These are phyloP conservation scores for Cantharis flavilabris DNA, from an alignment of 2,888 invertebrate species.

Conservation along the genomic window DNA sequence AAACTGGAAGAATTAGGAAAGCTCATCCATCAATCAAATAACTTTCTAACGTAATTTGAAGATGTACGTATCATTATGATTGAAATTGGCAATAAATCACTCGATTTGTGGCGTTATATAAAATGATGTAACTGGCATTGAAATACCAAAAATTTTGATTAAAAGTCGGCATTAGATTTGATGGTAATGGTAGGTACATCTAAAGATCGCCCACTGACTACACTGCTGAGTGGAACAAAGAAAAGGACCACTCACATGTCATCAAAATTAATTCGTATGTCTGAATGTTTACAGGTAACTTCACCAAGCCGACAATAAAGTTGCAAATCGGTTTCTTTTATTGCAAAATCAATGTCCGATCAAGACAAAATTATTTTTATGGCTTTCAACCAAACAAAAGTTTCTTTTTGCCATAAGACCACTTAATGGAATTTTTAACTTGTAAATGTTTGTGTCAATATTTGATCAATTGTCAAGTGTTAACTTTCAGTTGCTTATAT, in stretches of 20 bases:
- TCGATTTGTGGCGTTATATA: background rate
- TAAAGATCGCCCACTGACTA: slow-evolving; percentile 8
- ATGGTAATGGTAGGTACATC: slow-evolving; percentile 10
- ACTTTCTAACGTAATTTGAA: background rate
- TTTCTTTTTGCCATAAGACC: background rate
- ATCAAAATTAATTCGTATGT: slow-evolving; percentile 12
- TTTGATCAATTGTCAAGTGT: background rate
- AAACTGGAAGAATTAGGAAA: background rate
- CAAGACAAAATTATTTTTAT: background rate
- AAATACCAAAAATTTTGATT: background rate
- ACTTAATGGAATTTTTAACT: background rate
- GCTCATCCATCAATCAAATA: background rate
- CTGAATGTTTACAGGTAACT: slow-evolving; percentile 8
- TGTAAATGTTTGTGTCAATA: background rate
- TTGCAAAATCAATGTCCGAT: background rate
- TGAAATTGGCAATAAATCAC: background rate
- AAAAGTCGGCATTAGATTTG: background rate
- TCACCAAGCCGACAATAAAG: background rate
- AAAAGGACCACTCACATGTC: slow-evolving; percentile 19
- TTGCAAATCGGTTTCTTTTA: background rate
- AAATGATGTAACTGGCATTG: background rate
- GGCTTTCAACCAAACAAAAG: background rate
- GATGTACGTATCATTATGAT: background rate
- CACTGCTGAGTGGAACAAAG: slow-evolving; percentile 10
- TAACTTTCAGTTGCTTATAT: background rate